These are phyloP conservation scores for Rhagonycha lutea DNA, from an alignment of 2,888 invertebrate genomes.

Conservation along the genomic window DNA sequence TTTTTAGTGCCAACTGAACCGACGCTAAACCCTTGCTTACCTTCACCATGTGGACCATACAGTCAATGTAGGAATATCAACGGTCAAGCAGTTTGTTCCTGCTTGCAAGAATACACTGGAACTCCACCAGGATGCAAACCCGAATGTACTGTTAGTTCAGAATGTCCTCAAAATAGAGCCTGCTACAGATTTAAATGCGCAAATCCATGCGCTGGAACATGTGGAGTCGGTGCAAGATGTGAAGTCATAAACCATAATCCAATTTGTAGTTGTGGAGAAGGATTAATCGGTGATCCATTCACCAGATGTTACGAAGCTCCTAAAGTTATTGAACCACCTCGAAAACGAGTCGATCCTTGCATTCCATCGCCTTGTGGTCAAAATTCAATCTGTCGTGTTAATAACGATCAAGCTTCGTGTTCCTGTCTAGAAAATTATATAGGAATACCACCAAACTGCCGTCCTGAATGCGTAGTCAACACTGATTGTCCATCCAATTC, in stretches of 20 bases:
- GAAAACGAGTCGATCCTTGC: conserved; percentile 57
- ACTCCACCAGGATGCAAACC: conserved; percentile 72
- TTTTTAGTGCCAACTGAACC: conserved; percentile 42
- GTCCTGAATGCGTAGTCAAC: conserved; percentile 73
- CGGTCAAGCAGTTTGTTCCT: conserved; percentile 73
- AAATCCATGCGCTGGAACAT: conserved; percentile 77
- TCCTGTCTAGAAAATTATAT: conserved; percentile 70
- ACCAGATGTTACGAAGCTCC: conserved; percentile 60
- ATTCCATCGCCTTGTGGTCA: conserved; percentile 74
- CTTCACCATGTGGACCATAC: conserved; percentile 81
- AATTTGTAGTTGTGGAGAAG: conserved; percentile 73
- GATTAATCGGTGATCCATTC: conserved; percentile 76
- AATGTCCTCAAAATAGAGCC: conserved; percentile 68
- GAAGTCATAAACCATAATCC: conserved; percentile 76
- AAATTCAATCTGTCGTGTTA: conserved; percentile 71
- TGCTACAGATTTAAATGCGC: conserved; percentile 71
- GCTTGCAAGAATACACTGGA: conserved; percentile 66
- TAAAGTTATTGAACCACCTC: conserved; percentile 36
- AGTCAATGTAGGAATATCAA: conserved; percentile 74
- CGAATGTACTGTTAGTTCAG: conserved; percentile 72
- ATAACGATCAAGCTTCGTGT: conserved; percentile 68
- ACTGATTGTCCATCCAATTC: conserved; percentile 68
- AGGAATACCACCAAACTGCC: conserved; percentile 75
- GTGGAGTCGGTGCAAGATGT: conserved; percentile 79
- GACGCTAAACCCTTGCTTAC: conserved; percentile 66